Evolutionary conservation across 2,888 invertebrate genomes (phyloP).

Genomic region (Stegophylla sp.): DNA sequence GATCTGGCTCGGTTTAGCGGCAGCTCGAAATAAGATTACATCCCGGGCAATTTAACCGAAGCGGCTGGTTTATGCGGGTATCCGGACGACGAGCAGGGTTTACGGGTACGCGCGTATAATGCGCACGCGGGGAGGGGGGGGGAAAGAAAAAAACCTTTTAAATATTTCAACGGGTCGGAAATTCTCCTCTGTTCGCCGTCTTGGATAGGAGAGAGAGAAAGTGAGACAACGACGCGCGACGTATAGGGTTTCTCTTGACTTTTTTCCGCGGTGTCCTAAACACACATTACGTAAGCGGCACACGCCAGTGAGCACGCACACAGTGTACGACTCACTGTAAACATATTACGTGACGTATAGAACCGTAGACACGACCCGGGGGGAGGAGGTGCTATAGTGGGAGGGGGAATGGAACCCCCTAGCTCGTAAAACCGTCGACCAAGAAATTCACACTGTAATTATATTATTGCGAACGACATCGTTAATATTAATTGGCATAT

Average conservation of each 20-base stretch:
- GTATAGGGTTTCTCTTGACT: slow-evolving; percentile 11
- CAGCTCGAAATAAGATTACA: slow-evolving; percentile 46
- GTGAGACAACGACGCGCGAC: neutral
- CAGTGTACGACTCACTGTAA: neutral
- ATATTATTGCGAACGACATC: too few relatives aligned
- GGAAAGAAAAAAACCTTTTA: slow-evolving; percentile 42
- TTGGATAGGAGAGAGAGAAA: too few relatives aligned
- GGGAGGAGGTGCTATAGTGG: too few relatives aligned
- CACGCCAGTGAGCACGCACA: too few relatives aligned
- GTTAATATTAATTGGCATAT: too few relatives aligned
- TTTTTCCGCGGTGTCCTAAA: slow-evolving; percentile 1
- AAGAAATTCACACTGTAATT: too few relatives aligned
- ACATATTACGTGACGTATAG: neutral
- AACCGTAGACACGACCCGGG: too few relatives aligned
- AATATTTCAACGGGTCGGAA: slow-evolving; percentile 48
- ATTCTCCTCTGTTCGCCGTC: too few relatives aligned
- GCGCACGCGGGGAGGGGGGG: too few relatives aligned
- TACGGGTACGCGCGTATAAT: neutral
- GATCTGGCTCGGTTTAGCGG: neutral
- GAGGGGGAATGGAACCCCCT: too few relatives aligned
- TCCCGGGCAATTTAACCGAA: slow-evolving; percentile 48
- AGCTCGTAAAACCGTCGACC: too few relatives aligned
- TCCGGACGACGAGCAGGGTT: too few relatives aligned
- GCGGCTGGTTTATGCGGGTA: slow-evolving; percentile 29
- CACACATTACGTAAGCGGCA: neutral